A percentile compares a stretch with the other conserved stretches of the same genome.
phyloP scores from a whole-genome alignment of 1,140 invertebrate species.

The Stenopsyche tienmushanensis region DNA sequence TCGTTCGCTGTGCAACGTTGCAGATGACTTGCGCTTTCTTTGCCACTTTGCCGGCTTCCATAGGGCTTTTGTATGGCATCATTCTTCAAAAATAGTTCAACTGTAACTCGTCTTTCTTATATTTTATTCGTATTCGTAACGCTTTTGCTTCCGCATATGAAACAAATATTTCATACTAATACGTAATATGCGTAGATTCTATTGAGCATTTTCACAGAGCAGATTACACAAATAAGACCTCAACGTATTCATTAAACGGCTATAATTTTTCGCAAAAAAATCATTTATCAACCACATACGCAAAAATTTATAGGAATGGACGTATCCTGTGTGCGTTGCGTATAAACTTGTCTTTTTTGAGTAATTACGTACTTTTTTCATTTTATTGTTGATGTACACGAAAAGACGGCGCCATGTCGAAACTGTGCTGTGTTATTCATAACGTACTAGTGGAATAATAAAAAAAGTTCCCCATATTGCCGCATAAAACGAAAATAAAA shows the following conservation, averaged over 20 bases:
- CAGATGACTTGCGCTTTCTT: slow-evolving; percentile 16
- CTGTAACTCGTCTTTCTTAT: too few relatives aligned
- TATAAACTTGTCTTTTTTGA: slow-evolving; percentile 1
- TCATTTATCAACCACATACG: too few relatives aligned
- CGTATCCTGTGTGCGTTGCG: neutral
- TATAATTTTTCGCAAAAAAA: too few relatives aligned
- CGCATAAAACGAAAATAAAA: slow-evolving; percentile 31
- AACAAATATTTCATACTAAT: too few relatives aligned
- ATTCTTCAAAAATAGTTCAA: neutral
- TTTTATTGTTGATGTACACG: slow-evolving; percentile 16
- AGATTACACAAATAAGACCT: too few relatives aligned
- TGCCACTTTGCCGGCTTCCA: slow-evolving; percentile 17
- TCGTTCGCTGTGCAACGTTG: too few relatives aligned
- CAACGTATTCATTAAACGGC: too few relatives aligned
- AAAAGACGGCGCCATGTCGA: slow-evolving; percentile 24
- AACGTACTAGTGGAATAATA: slow-evolving; percentile 19
- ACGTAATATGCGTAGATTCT: too few relatives aligned
- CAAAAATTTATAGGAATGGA: too few relatives aligned
- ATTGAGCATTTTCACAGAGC: too few relatives aligned
- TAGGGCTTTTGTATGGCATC: slow-evolving; percentile 13
- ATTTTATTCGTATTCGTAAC: too few relatives aligned
- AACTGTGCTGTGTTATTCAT: slow-evolving; percentile 2
- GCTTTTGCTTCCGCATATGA: too few relatives aligned
- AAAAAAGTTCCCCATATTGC: slow-evolving; percentile 17
- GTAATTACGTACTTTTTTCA: slow-evolving; percentile 12